Conservation (phyloP, 2,888 invertebrate species). For the Drosophila stalkeri region DNA sequence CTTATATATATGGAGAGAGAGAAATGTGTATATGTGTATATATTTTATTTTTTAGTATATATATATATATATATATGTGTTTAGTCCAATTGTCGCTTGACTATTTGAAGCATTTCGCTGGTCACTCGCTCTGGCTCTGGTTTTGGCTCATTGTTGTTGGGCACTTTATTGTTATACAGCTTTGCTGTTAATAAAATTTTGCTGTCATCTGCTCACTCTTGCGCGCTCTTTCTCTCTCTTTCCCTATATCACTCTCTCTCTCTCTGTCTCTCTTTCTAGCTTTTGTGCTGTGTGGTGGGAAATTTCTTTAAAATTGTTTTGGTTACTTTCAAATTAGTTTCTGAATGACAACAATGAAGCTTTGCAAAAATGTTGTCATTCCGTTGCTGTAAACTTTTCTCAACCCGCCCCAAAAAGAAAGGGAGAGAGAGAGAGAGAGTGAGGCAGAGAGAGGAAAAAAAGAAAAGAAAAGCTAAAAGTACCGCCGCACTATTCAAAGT, state of each 20-base stretch:
- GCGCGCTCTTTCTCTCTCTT: constrained; percentile 1
- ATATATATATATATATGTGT: constrained; percentile 3
- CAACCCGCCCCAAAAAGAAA: constrained; percentile 19
- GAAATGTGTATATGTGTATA: not conserved
- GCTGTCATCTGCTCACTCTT: constrained; percentile 59
- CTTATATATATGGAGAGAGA: not conserved
- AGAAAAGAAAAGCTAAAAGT: constrained; percentile 2
- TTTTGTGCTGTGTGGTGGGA: constrained; percentile 67
- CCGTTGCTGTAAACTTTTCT: constrained; percentile 76
- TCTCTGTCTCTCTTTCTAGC: not conserved
- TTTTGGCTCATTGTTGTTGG: constrained; percentile 32
- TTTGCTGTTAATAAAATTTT: constrained; percentile 79
- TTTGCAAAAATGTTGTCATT: constrained; percentile 83
- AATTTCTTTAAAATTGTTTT: constrained; percentile 83
- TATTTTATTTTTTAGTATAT: not conserved
- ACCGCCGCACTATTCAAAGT: constrained; percentile 71
- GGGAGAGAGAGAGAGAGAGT: too few relatives aligned
- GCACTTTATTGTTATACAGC: constrained; percentile 73
- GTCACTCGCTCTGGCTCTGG: constrained; percentile 33
- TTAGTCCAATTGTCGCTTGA: constrained; percentile 49
- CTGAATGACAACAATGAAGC: constrained; percentile 79
- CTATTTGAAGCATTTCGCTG: constrained; percentile 49
- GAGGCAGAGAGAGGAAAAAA: too few relatives aligned
- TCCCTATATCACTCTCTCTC: constrained; percentile 1
- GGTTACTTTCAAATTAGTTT: constrained; percentile 83